These are phyloP conservation scores for Aphidius colemani DNA, from an alignment of 2,888 invertebrate genomes.

Conservation along the genomic window DNA sequence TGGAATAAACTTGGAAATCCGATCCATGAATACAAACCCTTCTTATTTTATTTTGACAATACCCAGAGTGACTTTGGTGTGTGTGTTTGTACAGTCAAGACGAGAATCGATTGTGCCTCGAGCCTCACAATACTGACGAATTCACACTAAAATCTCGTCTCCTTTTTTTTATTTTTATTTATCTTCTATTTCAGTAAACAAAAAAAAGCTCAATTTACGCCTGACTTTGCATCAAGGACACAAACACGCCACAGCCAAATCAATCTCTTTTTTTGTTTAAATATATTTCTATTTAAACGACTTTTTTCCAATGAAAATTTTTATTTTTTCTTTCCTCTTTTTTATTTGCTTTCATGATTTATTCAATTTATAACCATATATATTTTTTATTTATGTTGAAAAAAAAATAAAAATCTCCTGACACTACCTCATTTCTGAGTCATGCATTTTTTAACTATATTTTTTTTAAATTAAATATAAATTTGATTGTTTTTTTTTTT, in stretches of 20 bases:
- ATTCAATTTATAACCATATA: background rate
- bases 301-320: conserved; percentile 3
- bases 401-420: conserved; percentile 1
- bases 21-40: background rate
- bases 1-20: conserved; percentile 2
- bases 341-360: conserved; percentile 19
- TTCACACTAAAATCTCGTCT: conserved; percentile 2
- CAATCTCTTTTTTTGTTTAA: conserved; percentile 10
- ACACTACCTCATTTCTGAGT: conserved; percentile 12
- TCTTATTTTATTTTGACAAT: background rate
- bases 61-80: background rate
- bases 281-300: conserved; percentile 18
- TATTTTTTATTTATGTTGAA: no score
- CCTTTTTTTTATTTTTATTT: background rate
- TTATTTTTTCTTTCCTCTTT: conserved; percentile 21
- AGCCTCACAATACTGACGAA: background rate
- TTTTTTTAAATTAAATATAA: no score
- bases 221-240: conserved; percentile 18
- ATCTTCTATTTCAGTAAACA: background rate
- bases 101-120: conserved; percentile 17
- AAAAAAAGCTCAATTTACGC: conserved; percentile 14
- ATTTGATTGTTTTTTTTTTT: no score
- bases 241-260: conserved; percentile 6
- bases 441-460: no score
- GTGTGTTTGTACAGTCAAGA: conserved; percentile 19